Percentiles rank a stretch among this genome's conserved stretches.
These are phyloP conservation scores for Eubucco bourcierii DNA, from an alignment of 2,113 vertebrate species.

Conservation along the genomic window DNA sequence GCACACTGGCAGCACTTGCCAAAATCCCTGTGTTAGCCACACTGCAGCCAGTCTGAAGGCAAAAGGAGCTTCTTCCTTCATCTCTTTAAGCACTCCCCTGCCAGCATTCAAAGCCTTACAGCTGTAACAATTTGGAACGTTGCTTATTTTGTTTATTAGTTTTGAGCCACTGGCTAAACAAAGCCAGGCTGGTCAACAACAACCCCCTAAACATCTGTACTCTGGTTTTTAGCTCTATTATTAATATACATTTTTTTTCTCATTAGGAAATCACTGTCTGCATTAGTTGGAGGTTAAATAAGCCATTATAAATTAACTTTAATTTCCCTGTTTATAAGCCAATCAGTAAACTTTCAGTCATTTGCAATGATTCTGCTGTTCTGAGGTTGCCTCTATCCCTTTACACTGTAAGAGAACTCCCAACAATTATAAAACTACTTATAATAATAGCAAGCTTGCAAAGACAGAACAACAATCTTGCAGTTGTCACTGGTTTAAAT, in stretches of 20 bases:
- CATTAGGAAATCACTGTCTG: background rate
- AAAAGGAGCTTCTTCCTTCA: constrained; percentile 22
- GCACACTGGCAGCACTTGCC: background rate
- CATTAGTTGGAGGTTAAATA: background rate
- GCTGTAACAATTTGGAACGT: background rate
- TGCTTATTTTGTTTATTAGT: background rate
- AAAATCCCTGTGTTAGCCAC: background rate
- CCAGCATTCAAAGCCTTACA: background rate
- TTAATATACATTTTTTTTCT: background rate
- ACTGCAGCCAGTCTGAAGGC: constrained; percentile 12
- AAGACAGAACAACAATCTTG: background rate
- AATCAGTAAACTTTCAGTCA: background rate
- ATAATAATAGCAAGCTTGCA: no score
- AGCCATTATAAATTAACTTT: background rate
- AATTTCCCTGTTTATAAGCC: background rate
- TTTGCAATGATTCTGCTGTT: background rate
- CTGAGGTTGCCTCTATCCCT: background rate
- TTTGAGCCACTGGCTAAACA: background rate
- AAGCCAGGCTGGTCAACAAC: background rate
- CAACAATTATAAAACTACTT: no score
- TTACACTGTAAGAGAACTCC: background rate
- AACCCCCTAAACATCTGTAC: background rate
- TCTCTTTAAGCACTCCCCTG: background rate
- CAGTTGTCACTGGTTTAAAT: background rate
- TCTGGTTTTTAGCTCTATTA: background rate